phyloP scores from a whole-genome alignment of 2,888 invertebrate genomes.

The Temnothorax unifasciatus region DNA sequence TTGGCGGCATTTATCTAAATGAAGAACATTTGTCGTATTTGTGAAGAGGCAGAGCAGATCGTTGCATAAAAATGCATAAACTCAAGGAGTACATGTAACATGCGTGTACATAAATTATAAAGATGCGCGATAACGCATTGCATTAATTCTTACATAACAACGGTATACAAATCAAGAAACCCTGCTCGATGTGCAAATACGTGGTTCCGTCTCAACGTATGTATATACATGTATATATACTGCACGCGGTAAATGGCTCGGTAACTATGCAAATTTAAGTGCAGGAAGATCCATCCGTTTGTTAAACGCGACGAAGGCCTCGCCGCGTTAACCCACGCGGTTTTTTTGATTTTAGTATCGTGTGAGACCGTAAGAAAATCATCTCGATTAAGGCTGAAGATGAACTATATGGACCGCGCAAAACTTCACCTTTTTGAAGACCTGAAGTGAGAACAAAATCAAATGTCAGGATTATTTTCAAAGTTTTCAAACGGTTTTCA shows the following conservation, averaged over 20 bases:
- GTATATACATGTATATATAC: background rate
- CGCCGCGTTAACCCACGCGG: slow-evolving; percentile 60
- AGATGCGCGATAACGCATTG: slow-evolving; percentile 54
- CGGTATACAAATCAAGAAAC: slow-evolving; percentile 74
- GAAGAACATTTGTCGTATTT: background rate
- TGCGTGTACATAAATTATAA: slow-evolving; percentile 45
- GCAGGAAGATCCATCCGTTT: slow-evolving; percentile 83
- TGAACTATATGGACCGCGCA: background rate
- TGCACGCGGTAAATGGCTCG: slow-evolving; percentile 74
- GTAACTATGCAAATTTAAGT: slow-evolving; percentile 83
- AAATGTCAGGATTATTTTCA: background rate
- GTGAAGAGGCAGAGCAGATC: background rate
- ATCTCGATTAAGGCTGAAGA: background rate
- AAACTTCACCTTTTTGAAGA: background rate
- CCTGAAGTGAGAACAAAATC: background rate
- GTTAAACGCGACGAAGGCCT: slow-evolving; percentile 79
- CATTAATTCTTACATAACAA: slow-evolving; percentile 78
- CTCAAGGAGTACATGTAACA: background rate
- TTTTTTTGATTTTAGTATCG: slow-evolving; percentile 59
- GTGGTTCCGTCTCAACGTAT: slow-evolving; percentile 65
- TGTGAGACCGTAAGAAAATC: background rate
- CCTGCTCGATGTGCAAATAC: slow-evolving; percentile 65
- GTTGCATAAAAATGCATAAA: slow-evolving; percentile 18
- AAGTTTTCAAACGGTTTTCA: background rate
- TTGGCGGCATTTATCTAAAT: background rate